phyloP scores from a whole-genome alignment of 1,140 invertebrate species.

The Drosophila parabipectinata region DNA sequence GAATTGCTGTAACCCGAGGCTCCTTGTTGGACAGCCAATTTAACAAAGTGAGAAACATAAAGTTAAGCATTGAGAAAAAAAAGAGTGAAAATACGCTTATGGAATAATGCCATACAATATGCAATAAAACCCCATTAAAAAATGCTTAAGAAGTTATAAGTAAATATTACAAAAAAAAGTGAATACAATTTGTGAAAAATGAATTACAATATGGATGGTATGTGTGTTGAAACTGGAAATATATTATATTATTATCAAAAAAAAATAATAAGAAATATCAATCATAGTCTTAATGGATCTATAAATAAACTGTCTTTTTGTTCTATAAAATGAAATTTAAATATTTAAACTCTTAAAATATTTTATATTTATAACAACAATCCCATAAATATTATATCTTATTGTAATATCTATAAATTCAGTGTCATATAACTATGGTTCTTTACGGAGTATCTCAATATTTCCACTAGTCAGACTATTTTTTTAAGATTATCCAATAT shows the following conservation, averaged over 20 bases:
- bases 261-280: background rate
- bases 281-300: no score
- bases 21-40: constrained; percentile 51
- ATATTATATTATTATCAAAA: background rate
- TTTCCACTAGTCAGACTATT: no score
- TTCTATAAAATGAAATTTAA: no score
- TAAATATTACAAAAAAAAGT: constrained; percentile 5
- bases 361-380: no score
- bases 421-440: no score
- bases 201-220: constrained; percentile 48
- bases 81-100: constrained; percentile 3
- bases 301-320: no score
- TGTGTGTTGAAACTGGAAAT: background rate
- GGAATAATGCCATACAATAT: background rate
- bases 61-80: constrained; percentile 2
- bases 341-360: background rate
- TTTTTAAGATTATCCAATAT: no score
- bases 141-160: constrained; percentile 10
- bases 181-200: constrained; percentile 8
- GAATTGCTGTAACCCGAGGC: constrained; percentile 62
- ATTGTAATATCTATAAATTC: no score
- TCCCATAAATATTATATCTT: no score
- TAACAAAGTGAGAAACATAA: constrained; percentile 41
- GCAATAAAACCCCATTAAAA: constrained; percentile 3
- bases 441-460: no score